Conservation (phyloP, 2,888 invertebrate genomes). For the Leucania comma region DNA sequence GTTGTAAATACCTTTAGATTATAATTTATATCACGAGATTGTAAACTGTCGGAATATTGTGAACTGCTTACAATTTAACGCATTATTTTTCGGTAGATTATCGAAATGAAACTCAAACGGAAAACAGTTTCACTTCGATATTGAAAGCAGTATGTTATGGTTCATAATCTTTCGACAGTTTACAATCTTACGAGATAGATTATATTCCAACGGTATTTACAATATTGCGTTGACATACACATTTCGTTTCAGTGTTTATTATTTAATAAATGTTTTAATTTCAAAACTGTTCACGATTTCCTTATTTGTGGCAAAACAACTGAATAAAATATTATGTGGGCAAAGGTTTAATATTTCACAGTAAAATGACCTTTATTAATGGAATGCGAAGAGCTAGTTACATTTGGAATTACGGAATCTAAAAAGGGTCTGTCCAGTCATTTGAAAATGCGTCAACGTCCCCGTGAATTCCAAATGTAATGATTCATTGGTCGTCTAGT, state of each 20-base stretch:
- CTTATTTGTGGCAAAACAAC: neutral
- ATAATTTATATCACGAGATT: too few species aligned
- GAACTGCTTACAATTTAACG: too few species aligned
- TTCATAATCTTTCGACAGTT: too few species aligned
- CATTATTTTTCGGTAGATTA: too few species aligned
- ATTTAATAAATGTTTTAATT: neutral
- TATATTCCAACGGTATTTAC: too few species aligned
- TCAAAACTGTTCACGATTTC: neutral
- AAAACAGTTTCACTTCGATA: too few species aligned
- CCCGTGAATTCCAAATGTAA: conserved; percentile 41
- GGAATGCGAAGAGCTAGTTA: conserved; percentile 56
- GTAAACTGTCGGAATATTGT: too few species aligned
- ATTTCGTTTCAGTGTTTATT: neutral
- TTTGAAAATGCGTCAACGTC: conserved; percentile 45
- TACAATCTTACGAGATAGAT: too few species aligned
- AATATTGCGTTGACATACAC: too few species aligned
- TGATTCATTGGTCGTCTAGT: conserved; percentile 41
- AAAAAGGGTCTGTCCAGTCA: conserved; percentile 25
- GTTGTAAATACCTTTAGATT: too few species aligned
- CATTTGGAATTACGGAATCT: conserved; percentile 41
- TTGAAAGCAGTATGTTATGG: too few species aligned
- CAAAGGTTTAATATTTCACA: conserved; percentile 8
- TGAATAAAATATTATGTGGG: neutral
- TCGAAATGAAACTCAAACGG: too few species aligned
- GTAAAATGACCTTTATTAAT: conserved; percentile 43